phyloP scores from a whole-genome alignment of 1,140 invertebrate species.

The Bombus vancouverensis region DNA sequence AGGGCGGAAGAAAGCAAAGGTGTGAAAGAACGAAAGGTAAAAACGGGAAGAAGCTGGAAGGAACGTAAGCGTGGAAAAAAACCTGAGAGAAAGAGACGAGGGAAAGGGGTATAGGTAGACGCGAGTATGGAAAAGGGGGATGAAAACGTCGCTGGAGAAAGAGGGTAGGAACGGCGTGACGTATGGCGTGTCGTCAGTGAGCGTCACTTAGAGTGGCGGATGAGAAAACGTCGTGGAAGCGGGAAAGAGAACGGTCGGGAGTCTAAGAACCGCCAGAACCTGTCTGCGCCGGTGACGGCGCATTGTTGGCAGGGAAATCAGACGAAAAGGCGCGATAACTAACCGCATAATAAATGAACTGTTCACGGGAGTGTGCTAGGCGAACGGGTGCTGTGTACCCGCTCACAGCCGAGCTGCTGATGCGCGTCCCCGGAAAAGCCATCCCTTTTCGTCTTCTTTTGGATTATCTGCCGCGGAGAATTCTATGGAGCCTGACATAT shows the following conservation, averaged over 20 bases:
- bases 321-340: conserved; percentile 83
- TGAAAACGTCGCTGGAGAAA: background rate
- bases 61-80: conserved; percentile 25
- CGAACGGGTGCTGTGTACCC: conserved; percentile 62
- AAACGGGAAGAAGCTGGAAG: conserved; percentile 14
- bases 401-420: conserved; percentile 51
- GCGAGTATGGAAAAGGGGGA: conserved; percentile 19
- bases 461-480: conserved; percentile 42
- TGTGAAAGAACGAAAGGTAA: background rate
- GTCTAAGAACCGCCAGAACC: conserved; percentile 47
- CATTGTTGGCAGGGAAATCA: conserved; percentile 83
- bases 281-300: conserved; percentile 76
- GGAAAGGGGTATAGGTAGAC: conserved; percentile 39
- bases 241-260: conserved; percentile 42
- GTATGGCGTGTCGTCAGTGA: conserved; percentile 76
- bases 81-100: background rate
- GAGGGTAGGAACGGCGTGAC: conserved; percentile 66
- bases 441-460: conserved; percentile 73
- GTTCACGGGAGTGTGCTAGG: conserved; percentile 73
- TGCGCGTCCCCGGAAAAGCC: conserved; percentile 68
- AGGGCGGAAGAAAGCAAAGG: conserved; percentile 18
- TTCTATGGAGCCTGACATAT: conserved; percentile 38
- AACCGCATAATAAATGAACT: conserved; percentile 83
- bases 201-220: conserved; percentile 75
- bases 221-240: conserved; percentile 69